phyloP scores from a whole-genome alignment of 2,113 vertebrate genomes.

The Epinephelus cyanopodus region DNA sequence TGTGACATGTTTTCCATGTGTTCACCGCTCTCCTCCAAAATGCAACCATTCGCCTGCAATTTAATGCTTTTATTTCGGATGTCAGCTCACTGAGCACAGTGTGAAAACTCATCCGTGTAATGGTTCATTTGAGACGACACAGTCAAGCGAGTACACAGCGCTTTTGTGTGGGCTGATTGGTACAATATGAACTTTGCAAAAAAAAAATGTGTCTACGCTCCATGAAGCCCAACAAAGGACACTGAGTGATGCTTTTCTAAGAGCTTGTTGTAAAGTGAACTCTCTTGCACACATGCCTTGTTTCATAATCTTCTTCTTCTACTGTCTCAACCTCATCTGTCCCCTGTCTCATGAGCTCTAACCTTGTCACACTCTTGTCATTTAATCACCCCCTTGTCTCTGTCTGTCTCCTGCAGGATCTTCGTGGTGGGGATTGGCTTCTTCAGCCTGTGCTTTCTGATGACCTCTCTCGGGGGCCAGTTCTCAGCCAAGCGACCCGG shows the following conservation, averaged over 20 bases:
- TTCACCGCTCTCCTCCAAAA: conserved; percentile 1
- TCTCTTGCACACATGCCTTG: background rate
- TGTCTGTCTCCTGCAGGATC: conserved; percentile 85
- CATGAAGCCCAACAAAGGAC: conserved; percentile 1
- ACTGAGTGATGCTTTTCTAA: background rate
- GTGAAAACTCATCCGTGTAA: conserved; percentile 24
- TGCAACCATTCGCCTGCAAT: conserved; percentile 22
- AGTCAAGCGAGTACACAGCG: conserved; percentile 30
- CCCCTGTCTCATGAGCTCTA: background rate
- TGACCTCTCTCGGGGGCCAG: conserved; percentile 97
- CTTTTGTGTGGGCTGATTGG: conserved; percentile 8
- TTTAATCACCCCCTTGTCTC: background rate
- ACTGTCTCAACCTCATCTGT: background rate
- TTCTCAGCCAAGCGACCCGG: conserved; percentile 92
- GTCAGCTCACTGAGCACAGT: conserved; percentile 43
- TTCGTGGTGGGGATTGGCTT: conserved; percentile 96
- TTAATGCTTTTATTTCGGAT: conserved; percentile 39
- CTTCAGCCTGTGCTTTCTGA: conserved; percentile 98
- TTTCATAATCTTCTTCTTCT: background rate
- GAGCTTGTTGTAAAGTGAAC: background rate
- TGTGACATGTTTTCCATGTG: conserved; percentile 29
- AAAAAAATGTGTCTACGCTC: background rate
- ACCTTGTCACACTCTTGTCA: conserved; percentile 26
- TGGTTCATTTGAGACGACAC: conserved; percentile 45
- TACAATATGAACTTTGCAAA: conserved; percentile 9